Evolutionary conservation across 2,113 vertebrate genomes (phyloP), one percentile per base, ranked within the genome.

Genomic region (Nothoprocta pentlandii): DNA sequence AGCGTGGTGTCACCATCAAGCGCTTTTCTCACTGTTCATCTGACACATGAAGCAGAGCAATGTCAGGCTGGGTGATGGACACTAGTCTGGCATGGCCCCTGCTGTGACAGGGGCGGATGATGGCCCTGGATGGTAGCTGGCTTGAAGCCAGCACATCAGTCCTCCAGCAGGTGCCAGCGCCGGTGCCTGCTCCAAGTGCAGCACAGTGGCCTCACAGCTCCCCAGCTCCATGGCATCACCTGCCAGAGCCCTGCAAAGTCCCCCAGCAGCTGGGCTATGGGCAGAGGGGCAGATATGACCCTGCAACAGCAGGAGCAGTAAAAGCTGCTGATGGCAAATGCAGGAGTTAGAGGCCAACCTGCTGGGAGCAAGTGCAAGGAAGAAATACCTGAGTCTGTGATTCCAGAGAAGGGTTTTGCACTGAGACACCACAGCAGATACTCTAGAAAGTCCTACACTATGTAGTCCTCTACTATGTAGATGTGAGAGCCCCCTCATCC

Each of bases 131-230:
- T 42, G 42, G 42, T n/a, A 30, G 30, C 34, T 34, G 34, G 34
- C 34, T 34, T 44, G 78, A 58, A 51, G 47, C 9, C 32, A 59
- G 7, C 32, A 64, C 58, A 51, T 42, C 39, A 49, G n/a, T n/a
- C 51, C 58, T n/a, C 17, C 39, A 21, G 26, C 10, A 30, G 5
- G 8, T 22, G 63, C 32, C 12, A 25, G 64, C 15, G 44, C 34
- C 41, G 23, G 22, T 6, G 20, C 28, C 44, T 20, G 26, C 10
- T 32, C 85, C 46, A 47, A 67, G 36, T 12, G 19, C 59, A 73
- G 23, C 44, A 30, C 32, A 53, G 71, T 0, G 1, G 44, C n/a
- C 51, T 13, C 32, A 10, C 0, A 3, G 51, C 51, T 66, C 51
- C 71, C 23, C 44, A 22, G 23, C n/a, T 56, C 67, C 16, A 8